Conservation (phyloP, 1,140 invertebrate species). For the Pissodes strobi region DNA sequence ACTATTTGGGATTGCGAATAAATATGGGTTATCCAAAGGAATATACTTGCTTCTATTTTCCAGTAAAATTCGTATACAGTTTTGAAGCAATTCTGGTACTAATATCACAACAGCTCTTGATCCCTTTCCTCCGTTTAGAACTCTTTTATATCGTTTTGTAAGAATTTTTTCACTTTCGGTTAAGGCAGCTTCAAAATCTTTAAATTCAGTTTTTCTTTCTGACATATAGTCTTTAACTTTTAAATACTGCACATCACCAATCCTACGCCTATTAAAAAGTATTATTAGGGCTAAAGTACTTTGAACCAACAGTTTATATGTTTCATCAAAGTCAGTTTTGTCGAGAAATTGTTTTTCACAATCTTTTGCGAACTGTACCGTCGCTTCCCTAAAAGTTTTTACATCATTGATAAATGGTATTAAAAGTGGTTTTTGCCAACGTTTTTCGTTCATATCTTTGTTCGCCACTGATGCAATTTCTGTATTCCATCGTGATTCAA, state of each 20-base stretch:
- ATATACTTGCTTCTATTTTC: conserved; percentile 31
- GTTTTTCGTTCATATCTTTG: conserved; percentile 34
- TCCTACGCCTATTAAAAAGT: conserved; percentile 32
- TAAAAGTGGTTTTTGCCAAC: conserved; percentile 33
- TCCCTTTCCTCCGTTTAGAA: conserved; percentile 33
- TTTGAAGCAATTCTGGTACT: conserved; percentile 23
- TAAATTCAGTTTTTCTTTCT: conserved; percentile 16
- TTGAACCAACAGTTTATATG: conserved; percentile 23
- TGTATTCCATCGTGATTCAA: conserved; percentile 34
- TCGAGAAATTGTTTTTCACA: conserved; percentile 24
- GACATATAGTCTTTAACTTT: conserved; percentile 26
- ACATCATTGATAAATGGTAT: conserved; percentile 30
- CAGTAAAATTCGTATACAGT: conserved; percentile 20
- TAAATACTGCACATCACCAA: conserved; percentile 30
- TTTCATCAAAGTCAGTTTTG: conserved; percentile 6
- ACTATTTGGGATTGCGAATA: conserved; percentile 30
- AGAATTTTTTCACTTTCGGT: conserved; percentile 20
- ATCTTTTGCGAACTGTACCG: conserved; percentile 18
- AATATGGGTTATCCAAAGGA: conserved; percentile 24
- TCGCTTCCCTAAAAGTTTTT: conserved; percentile 27
- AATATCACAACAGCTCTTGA: conserved; percentile 26
- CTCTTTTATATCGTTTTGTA: conserved; percentile 25
- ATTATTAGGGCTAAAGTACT: conserved; percentile 24
- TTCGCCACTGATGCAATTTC: conserved; percentile 33
- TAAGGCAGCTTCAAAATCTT: conserved; percentile 31